These are phyloP conservation scores for Ceratosolen solmsi DNA, from an alignment of 1,140 invertebrate genomes.

Conservation along the genomic window DNA sequence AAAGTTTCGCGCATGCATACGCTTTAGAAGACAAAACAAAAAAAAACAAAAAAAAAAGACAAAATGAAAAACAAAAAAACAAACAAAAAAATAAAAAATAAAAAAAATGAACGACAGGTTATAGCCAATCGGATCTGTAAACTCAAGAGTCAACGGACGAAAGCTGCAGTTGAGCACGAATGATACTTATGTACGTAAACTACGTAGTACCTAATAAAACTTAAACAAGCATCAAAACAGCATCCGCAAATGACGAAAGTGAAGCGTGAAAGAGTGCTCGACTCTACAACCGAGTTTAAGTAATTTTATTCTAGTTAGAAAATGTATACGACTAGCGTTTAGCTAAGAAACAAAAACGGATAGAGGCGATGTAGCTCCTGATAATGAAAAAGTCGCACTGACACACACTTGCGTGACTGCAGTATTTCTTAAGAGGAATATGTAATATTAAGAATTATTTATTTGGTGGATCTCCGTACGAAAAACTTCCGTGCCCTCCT, in stretches of 20 bases:
- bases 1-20: constrained; percentile 5
- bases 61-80: constrained; percentile 20
- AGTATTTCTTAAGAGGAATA: constrained; percentile 73
- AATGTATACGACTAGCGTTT: constrained; percentile 73
- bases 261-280: constrained; percentile 56
- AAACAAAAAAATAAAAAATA: not conserved
- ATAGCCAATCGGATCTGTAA: constrained; percentile 5
- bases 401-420: constrained; percentile 50
- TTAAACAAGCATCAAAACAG: constrained; percentile 15
- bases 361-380: constrained; percentile 53
- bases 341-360: constrained; percentile 64
- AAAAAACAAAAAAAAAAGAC: not conserved
- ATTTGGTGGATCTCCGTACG: constrained; percentile 71
- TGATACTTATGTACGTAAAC: constrained; percentile 52
- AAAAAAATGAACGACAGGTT: not conserved
- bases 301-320: constrained; percentile 74
- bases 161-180: constrained; percentile 25
- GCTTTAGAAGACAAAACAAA: constrained; percentile 17
- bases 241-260: not conserved
- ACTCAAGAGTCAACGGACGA: constrained; percentile 8
- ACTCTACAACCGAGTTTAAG: constrained; percentile 64
- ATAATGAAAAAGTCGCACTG: constrained; percentile 47
- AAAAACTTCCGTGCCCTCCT: constrained; percentile 58
- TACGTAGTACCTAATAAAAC: constrained; percentile 50
- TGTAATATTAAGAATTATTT: constrained; percentile 73